A percentile compares a stretch with the other conserved stretches of the same genome.
These are phyloP conservation scores for Vannuccia rotundouncinata DNA, from an alignment of 2,888 invertebrate species.

Conservation along the genomic window DNA sequence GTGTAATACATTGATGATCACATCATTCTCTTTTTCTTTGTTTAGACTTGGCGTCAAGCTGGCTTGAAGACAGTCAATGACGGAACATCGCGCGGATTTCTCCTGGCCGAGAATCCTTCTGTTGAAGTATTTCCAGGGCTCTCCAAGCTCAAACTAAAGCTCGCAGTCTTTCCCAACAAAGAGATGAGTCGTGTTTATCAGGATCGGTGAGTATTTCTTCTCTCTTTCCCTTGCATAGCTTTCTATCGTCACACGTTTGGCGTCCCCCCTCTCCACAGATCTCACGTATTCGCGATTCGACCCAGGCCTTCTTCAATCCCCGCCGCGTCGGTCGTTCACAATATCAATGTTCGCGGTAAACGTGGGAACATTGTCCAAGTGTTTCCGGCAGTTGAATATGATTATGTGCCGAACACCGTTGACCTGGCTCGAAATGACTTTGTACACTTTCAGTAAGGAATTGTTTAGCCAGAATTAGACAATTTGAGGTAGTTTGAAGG, in stretches of 20 bases:
- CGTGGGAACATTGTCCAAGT: conserved; percentile 57
- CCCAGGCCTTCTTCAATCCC: conserved; percentile 42
- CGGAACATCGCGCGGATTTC: neutral
- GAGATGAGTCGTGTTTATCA: neutral
- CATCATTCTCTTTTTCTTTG: neutral
- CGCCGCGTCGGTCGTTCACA: conserved; percentile 45
- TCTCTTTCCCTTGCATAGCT: conserved; percentile 11
- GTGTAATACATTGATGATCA: too few species aligned
- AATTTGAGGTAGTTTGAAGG: too few species aligned
- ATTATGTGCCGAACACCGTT: conserved; percentile 53
- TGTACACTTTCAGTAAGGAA: conserved; percentile 55
- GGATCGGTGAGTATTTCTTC: neutral
- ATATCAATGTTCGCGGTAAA: conserved; percentile 56
- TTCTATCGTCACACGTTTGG: conserved; percentile 51
- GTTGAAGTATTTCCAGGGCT: neutral
- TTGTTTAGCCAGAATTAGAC: too few species aligned
- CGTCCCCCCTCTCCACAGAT: conserved; percentile 49
- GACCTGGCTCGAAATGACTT: conserved; percentile 46
- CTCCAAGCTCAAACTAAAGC: conserved; percentile 1
- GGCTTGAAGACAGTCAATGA: neutral
- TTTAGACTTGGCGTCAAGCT: neutral
- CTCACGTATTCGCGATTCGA: conserved; percentile 50
- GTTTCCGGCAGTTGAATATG: conserved; percentile 55
- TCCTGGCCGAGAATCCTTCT: neutral
- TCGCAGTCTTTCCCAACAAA: neutral